These are phyloP conservation scores for Macroglossus sobrinus DNA, from an alignment of 2,113 vertebrate species.

Conservation along the genomic window DNA sequence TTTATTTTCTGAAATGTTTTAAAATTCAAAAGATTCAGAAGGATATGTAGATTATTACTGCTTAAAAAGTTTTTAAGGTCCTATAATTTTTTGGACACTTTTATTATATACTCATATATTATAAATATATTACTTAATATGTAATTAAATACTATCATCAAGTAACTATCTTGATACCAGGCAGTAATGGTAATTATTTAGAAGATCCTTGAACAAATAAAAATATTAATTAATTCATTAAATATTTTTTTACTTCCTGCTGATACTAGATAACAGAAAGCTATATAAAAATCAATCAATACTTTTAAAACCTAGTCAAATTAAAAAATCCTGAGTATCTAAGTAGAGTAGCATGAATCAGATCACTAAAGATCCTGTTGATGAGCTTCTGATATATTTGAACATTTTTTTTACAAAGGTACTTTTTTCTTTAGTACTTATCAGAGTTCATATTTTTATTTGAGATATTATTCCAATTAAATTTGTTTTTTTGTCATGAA, in stretches of 20 bases:
- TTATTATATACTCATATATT: not conserved
- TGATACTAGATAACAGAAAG: not conserved
- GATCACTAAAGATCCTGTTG: not conserved
- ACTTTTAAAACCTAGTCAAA: not conserved
- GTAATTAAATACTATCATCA: not conserved
- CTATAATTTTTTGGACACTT: not conserved
- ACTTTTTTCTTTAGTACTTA: not conserved
- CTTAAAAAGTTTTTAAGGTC: not conserved
- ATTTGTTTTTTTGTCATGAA: constrained; percentile 1
- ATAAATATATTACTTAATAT: not conserved
- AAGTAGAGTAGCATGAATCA: not conserved
- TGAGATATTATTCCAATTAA: not conserved
- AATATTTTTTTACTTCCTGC: not conserved
- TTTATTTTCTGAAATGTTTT: not conserved
- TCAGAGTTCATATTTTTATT: constrained; percentile 12
- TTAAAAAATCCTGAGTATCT: not conserved
- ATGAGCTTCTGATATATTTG: not conserved
- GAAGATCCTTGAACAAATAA: not conserved
- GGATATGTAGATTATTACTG: not conserved
- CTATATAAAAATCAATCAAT: not conserved
- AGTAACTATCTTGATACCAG: not conserved
- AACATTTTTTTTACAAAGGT: not conserved
- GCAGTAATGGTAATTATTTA: not conserved
- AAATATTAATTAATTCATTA: not conserved
- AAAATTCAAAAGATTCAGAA: not conserved